Percentiles rank a stretch among this genome's conserved stretches.
phyloP scores from a whole-genome alignment of 2,797 vertebrate genomes.

The Bryconaethiops microstoma region DNA sequence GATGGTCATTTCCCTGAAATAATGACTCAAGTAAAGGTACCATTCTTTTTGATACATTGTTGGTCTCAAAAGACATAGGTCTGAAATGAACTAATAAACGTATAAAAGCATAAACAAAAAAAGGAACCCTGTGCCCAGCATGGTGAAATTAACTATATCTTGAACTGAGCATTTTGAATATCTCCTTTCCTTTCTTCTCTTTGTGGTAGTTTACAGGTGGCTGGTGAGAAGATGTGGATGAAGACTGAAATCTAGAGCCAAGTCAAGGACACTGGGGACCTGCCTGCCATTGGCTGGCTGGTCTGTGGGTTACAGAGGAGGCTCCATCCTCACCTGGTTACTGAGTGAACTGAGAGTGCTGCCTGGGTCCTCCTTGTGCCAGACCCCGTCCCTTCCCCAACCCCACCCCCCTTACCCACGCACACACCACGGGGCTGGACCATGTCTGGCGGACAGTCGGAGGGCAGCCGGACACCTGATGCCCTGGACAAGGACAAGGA shows the following conservation, averaged over 20 bases:
- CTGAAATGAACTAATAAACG: not conserved
- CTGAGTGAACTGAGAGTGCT: conserved; percentile 65
- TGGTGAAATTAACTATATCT: not conserved
- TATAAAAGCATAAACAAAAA: not conserved
- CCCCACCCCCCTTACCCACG: conserved; percentile 67
- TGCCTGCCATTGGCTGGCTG: conserved; percentile 71
- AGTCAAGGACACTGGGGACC: conserved; percentile 73
- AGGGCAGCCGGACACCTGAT: conserved; percentile 80
- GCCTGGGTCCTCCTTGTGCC: conserved; percentile 51
- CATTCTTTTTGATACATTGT: too few species aligned
- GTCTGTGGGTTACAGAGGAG: conserved; percentile 66
- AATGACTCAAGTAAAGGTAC: too few species aligned
- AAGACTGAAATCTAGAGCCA: conserved; percentile 74
- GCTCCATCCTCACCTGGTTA: conserved; percentile 65
- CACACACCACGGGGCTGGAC: conserved; percentile 73
- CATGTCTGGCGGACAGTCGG: conserved; percentile 90
- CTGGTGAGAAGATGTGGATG: conserved; percentile 74
- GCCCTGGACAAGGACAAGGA: conserved; percentile 76
- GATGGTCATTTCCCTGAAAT: too few species aligned
- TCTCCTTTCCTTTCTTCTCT: conserved; percentile 51
- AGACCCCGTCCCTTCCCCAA: conserved; percentile 53
- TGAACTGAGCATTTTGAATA: conserved; percentile 31
- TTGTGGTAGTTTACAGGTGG: conserved; percentile 73
- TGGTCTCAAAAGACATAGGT: not conserved
- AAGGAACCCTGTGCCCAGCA: not conserved